Evolutionary conservation across 2,113 vertebrate genomes (phyloP).

Genomic region (Tonatia bakeri): DNA sequence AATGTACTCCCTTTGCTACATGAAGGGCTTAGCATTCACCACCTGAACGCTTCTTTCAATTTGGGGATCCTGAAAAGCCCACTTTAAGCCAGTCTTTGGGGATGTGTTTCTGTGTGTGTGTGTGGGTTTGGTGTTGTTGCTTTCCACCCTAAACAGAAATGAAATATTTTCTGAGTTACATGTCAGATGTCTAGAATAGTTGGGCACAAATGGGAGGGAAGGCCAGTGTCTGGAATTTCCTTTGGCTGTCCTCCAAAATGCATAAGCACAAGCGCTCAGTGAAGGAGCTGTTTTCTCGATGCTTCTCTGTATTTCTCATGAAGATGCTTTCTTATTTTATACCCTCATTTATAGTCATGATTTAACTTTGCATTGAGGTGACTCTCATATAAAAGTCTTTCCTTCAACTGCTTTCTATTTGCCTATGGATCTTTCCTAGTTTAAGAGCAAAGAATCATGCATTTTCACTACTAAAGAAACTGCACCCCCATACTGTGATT

Average conservation of each 20-base stretch:
- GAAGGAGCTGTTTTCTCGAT: not conserved
- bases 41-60: not conserved
- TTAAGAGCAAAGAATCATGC: not conserved
- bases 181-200: not conserved
- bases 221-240: not conserved
- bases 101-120: not conserved
- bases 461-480: not conserved
- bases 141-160: conserved; percentile 23
- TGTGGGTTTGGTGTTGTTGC: not conserved
- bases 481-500: not conserved
- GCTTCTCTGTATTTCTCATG: not conserved
- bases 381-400: not conserved
- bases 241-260: not conserved
- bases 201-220: not conserved
- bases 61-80: not conserved
- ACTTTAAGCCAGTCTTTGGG: not conserved
- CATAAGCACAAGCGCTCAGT: not conserved
- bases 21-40: not conserved
- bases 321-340: conserved; percentile 34
- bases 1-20: not conserved
- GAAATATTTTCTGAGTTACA: conserved; percentile 32
- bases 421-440: not conserved
- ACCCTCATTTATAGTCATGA: conserved; percentile 18
- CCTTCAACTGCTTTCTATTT: not conserved
- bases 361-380: not conserved